These are phyloP conservation scores for Microctenopoma stevenorrisi DNA, from an alignment of 2,797 vertebrate genomes.

Conservation along the genomic window DNA sequence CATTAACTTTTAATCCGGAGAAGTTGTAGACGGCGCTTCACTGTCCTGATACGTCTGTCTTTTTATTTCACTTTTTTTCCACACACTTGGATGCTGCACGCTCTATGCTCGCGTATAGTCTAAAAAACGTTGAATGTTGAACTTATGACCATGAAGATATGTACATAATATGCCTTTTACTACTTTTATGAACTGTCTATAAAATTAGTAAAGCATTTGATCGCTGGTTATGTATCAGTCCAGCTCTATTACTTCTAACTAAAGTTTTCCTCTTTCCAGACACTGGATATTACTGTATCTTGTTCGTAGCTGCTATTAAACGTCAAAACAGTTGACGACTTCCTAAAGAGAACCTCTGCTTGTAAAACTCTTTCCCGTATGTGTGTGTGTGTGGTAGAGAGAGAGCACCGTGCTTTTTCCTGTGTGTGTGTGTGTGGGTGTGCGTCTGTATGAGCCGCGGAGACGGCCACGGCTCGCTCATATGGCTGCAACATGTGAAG, in stretches of 20 bases:
- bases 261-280: conserved; percentile 43
- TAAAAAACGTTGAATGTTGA: not conserved
- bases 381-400: conserved; percentile 53
- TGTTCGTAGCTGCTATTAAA: conserved; percentile 79
- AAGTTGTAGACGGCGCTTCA: not conserved
- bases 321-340: conserved; percentile 79
- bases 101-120: not conserved
- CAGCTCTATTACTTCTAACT: conserved; percentile 4
- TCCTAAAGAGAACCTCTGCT: conserved; percentile 79
- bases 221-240: conserved; percentile 5
- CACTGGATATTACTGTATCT: conserved; percentile 73
- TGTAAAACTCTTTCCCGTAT: conserved; percentile 73
- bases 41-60: not conserved
- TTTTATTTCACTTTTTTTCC: not conserved
- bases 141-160: not conserved
- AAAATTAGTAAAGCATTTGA: conserved; percentile 17
- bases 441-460: conserved; percentile 42
- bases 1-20: not conserved
- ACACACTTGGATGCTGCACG: not conserved
- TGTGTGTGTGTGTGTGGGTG: conserved; percentile 27
- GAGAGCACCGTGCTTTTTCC: conserved; percentile 56
- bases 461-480: conserved; percentile 73
- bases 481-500: conserved; percentile 83
- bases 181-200: conserved; percentile 33
- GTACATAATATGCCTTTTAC: conserved; percentile 18